Evolutionary conservation across 2,797 vertebrate species (phyloP).

Genomic region (Adelosebastes latens): DNA sequence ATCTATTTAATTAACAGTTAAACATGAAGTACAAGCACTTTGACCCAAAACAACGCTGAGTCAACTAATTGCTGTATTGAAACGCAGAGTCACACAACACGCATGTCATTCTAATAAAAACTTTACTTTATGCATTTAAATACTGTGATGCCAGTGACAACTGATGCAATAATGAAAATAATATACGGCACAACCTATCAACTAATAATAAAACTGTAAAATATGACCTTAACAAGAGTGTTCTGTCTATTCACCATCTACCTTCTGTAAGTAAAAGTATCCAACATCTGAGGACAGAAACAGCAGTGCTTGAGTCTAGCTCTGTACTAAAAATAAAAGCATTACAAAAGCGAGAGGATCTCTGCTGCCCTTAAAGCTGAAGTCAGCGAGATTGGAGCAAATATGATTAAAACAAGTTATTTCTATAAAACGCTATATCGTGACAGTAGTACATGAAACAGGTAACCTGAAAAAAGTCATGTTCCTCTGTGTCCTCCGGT

Average conservation of each 20-base stretch:
- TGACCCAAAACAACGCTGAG: background rate
- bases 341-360: background rate
- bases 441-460: too few relatives aligned
- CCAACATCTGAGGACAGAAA: background rate
- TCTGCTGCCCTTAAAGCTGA: background rate
- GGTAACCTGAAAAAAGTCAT: too few relatives aligned
- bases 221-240: background rate
- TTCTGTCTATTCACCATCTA: background rate
- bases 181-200: background rate
- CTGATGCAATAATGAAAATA: background rate
- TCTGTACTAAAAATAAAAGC: slow-evolving; percentile 26
- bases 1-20: background rate
- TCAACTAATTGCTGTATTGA: background rate
- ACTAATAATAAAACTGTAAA: background rate
- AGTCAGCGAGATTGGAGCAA: too few relatives aligned
- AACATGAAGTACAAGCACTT: background rate
- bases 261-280: background rate
- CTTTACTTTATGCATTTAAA: background rate
- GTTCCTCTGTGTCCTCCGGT: too few relatives aligned
- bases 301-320: background rate
- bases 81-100: background rate
- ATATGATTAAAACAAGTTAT: too few relatives aligned
- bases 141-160: background rate
- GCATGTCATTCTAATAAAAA: background rate
- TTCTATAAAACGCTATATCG: too few relatives aligned